Percentiles rank a stretch among this genome's conserved stretches.
Conservation (phyloP, 2,113 vertebrate genomes). For the Alexandromys fortis region DNA sequence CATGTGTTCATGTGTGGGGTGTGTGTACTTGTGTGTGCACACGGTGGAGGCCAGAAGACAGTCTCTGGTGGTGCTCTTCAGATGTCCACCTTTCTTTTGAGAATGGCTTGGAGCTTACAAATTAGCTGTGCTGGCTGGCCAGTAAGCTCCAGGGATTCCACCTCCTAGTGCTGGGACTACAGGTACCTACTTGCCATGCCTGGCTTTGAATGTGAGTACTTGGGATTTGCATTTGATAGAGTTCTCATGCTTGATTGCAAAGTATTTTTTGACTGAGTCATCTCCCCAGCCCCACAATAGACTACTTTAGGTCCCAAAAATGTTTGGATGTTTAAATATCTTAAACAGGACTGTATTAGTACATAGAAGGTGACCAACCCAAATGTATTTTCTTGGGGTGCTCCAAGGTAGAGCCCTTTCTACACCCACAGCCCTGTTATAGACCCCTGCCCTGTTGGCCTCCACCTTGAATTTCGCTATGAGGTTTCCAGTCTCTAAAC, state of each 20-base stretch:
- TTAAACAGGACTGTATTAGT: background rate
- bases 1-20: background rate
- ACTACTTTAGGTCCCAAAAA: background rate
- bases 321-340: background rate
- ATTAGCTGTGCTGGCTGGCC: background rate
- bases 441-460: fast-evolving
- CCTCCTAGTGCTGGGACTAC: background rate
- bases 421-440: fast-evolving
- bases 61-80: background rate
- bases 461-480: background rate
- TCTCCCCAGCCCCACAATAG: too few relatives aligned
- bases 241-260: background rate
- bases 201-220: background rate
- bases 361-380: background rate
- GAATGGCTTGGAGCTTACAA: background rate
- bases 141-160: background rate
- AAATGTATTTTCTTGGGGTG: background rate
- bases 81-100: too few relatives aligned
- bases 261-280: background rate
- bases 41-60: background rate
- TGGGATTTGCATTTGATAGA: background rate
- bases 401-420: fast-evolving
- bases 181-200: background rate
- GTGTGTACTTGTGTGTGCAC: background rate
- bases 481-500: background rate